Evolutionary conservation across 2,888 invertebrate species (phyloP).

Genomic region (Cantharis nigra): DNA sequence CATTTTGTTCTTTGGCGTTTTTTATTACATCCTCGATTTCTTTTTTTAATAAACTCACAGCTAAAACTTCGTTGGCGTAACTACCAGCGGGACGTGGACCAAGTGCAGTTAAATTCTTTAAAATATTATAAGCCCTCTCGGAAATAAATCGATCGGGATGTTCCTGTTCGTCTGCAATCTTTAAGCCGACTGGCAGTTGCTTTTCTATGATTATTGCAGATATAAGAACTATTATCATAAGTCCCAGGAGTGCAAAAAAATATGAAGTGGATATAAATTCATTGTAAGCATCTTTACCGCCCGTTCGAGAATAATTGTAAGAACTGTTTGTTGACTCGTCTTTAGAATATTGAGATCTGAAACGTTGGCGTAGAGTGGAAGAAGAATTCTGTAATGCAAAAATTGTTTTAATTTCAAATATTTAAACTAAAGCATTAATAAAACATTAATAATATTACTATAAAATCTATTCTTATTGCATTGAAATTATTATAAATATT

Average conservation of each 20-base stretch:
- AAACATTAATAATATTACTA: not conserved
- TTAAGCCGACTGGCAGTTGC: constrained; percentile 63
- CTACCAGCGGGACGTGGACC: constrained; percentile 70
- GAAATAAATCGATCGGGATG: constrained; percentile 62
- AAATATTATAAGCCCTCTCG: constrained; percentile 67
- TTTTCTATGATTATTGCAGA: constrained; percentile 63
- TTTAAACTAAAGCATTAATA: not conserved
- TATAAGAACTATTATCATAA: constrained; percentile 59
- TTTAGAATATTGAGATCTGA: constrained; percentile 12
- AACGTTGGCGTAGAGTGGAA: constrained; percentile 20
- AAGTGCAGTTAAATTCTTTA: constrained; percentile 65
- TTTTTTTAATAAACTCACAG: constrained; percentile 57
- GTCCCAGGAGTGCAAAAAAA: constrained; percentile 59
- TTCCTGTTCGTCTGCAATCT: constrained; percentile 50
- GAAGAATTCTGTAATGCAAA: constrained; percentile 16
- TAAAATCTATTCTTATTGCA: not conserved
- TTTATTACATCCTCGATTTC: constrained; percentile 56
- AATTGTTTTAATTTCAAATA: not conserved
- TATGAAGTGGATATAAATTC: constrained; percentile 50
- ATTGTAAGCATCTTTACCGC: not conserved
- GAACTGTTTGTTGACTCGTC: not conserved
- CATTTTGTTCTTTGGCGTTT: constrained; percentile 56
- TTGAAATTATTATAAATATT: no score
- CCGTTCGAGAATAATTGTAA: not conserved
- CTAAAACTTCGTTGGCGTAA: constrained; percentile 67